Base-by-base conservation (phyloP, 2,888 invertebrate genomes). In the Volucella zonaria region DNA sequence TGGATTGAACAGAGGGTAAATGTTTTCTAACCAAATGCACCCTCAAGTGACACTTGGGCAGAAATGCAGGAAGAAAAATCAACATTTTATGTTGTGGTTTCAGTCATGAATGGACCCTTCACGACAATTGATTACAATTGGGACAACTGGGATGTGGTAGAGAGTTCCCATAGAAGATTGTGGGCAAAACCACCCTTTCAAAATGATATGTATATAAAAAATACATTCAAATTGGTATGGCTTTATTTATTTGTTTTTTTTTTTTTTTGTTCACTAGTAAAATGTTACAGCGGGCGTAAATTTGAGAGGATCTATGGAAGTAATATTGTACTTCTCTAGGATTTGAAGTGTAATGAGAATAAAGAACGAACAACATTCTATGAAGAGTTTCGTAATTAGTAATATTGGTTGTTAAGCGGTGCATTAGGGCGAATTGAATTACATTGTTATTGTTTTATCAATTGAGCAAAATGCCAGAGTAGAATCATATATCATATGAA, bases 71-170 rank as follows among this genome's bases (percentile, higher is more conserved):
- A 62, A 61, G 59, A 10, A 80, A 80, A 80, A 67, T 80, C 74
- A 80, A 67, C 67, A 49, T 67, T 79, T 59, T 51, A 42, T 49
- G 23, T 54, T 45, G 31, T 47, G 3, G 23, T 31, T 18, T 3
- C 59, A n/a, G 52, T 12, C 18, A 43, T 15, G 12, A 11, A 31
- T 49, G 67, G 52, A 61, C 74, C 79, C 61, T 61, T 80, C 74
- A 18, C 18, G 79, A 75, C 74, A 80, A 67, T 75, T 75, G 79
- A 74, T 74, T 74, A 80, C 47, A 64, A 80, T n/a, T 62, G 74
- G 74, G 74, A 66, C 59, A 78, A 18, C 18, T 18, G 18, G 18
- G 18, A 18, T 18, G 18, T 18, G 18, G 18, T 18, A 18, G 18
- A 18, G 18, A 18, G 18, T 1, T 18, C 1, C 18, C 18, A 18